These are phyloP conservation scores for Pituophis catenifer DNA, from an alignment of 2,113 vertebrate genomes.

Conservation along the genomic window DNA sequence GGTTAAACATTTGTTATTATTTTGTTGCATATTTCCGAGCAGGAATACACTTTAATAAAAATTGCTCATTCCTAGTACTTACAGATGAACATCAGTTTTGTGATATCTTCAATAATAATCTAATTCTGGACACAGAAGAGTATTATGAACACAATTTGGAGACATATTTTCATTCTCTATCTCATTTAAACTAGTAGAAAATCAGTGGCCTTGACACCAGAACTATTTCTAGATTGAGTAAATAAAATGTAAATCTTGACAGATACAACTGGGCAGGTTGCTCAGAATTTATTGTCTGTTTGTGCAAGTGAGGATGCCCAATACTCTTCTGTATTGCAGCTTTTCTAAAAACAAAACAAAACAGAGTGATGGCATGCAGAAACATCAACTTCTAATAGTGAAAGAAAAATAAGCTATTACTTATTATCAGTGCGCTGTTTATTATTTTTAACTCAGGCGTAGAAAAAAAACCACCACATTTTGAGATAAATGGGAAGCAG, in stretches of 20 bases:
- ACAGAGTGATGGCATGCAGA: conserved; percentile 61
- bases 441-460: neutral
- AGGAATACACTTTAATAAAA: conserved; percentile 46
- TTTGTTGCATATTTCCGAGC: conserved; percentile 39
- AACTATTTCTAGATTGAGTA: conserved; percentile 73
- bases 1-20: conserved; percentile 23
- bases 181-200: conserved; percentile 72
- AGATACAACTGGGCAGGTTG: conserved; percentile 70
- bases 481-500: neutral
- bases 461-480: neutral
- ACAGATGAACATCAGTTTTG: conserved; percentile 54
- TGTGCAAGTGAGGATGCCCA: conserved; percentile 37
- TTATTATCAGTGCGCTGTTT: conserved; percentile 13
- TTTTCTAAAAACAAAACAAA: conserved; percentile 69
- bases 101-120: conserved; percentile 47
- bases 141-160: conserved; percentile 68
- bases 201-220: conserved; percentile 76
- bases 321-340: conserved; percentile 67
- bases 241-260: conserved; percentile 76
- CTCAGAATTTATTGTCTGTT: conserved; percentile 73
- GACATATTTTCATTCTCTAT: conserved; percentile 73
- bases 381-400: conserved; percentile 33
- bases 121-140: conserved; percentile 33
- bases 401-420: conserved; percentile 14
- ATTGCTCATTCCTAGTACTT: conserved; percentile 46